phyloP scores from a whole-genome alignment of 2,113 vertebrate genomes.

The Ameiurus melas region DNA sequence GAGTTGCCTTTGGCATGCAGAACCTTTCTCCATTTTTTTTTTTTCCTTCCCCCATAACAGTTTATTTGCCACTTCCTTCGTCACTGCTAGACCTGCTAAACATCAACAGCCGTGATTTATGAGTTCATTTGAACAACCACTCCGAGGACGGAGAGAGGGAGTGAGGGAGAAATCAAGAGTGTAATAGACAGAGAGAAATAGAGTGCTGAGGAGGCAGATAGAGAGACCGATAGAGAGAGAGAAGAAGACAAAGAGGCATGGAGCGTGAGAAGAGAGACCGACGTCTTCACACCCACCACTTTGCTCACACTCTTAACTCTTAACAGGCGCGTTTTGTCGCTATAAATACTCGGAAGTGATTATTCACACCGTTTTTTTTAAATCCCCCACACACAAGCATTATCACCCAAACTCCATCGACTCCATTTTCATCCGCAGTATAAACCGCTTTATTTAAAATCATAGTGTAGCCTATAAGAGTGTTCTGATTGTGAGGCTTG shows the following conservation, averaged over 20 bases:
- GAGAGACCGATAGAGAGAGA: not conserved
- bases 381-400: not conserved
- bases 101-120: slow-evolving; percentile 76
- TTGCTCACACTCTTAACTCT: not conserved
- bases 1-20: slow-evolving; percentile 66
- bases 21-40: slow-evolving; percentile 56
- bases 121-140: slow-evolving; percentile 74
- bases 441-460: not conserved
- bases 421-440: not conserved
- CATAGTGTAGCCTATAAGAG: too few species aligned
- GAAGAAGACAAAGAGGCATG: not conserved
- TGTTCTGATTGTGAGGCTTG: not conserved
- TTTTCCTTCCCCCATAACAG: slow-evolving; percentile 51
- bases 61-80: slow-evolving; percentile 62
- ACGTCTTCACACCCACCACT: not conserved
- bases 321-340: not conserved
- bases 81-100: slow-evolving; percentile 64
- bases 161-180: slow-evolving; percentile 30
- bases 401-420: not conserved
- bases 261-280: not conserved
- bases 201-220: not conserved
- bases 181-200: slow-evolving; percentile 16
- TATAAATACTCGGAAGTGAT: not conserved
- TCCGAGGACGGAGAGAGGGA: slow-evolving; percentile 66
- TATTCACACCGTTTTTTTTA: not conserved